Percentiles rank a stretch among this genome's conserved stretches.
These are phyloP conservation scores for Siniperca undulata DNA, from an alignment of 2,797 vertebrate species.

Conservation along the genomic window DNA sequence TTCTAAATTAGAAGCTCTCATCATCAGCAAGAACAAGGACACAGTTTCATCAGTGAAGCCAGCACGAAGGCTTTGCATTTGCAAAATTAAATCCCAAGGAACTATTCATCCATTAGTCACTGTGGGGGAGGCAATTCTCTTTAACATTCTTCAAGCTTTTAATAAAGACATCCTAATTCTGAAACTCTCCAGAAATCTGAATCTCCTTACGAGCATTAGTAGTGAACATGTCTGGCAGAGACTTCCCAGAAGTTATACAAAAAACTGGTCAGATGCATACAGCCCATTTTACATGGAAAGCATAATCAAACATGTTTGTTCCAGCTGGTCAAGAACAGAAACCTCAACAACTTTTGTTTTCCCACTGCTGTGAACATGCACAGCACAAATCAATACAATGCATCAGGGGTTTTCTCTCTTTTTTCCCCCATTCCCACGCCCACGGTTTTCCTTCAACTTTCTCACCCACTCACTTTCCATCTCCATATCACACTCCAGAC, in stretches of 20 bases:
- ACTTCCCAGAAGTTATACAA: neutral
- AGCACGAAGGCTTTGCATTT: neutral
- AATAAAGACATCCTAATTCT: neutral
- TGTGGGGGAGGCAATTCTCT: neutral
- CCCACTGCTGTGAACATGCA: neutral
- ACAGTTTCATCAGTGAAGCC: neutral
- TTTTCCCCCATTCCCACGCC: neutral
- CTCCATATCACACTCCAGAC: neutral
- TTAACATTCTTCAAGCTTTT: neutral
- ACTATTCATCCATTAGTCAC: neutral
- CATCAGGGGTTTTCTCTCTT: neutral
- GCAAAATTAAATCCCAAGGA: neutral
- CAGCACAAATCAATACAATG: neutral
- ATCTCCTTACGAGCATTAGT: neutral
- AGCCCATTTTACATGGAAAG: neutral
- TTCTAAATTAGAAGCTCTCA: constrained; percentile 50
- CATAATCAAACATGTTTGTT: constrained; percentile 6
- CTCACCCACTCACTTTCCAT: neutral
- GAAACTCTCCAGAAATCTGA: neutral
- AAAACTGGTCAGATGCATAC: neutral
- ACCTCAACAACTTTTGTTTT: neutral
- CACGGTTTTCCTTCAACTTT: neutral
- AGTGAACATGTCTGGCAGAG: neutral
- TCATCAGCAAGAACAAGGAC: neutral
- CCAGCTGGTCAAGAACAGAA: constrained; percentile 5